Conservation (phyloP, 1,140 invertebrate species). For the Batillaria attramentaria region DNA sequence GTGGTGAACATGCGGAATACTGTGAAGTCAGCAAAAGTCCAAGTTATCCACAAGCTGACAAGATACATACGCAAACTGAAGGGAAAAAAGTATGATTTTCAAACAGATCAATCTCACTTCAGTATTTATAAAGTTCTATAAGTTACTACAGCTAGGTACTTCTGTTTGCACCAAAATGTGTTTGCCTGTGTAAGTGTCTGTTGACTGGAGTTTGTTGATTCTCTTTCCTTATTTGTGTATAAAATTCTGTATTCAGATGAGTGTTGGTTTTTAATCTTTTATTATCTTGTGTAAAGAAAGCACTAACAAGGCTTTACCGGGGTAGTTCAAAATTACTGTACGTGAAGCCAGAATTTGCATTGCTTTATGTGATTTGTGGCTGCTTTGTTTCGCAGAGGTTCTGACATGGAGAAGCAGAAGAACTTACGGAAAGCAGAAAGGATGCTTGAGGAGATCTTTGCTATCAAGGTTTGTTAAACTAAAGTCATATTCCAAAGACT, state of each 20-base stretch:
- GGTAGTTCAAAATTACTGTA: neutral
- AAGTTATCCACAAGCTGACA: slow-evolving; percentile 48
- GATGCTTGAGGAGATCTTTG: slow-evolving; percentile 49
- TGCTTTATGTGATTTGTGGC: neutral
- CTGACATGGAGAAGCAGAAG: slow-evolving; percentile 47
- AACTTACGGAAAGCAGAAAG: slow-evolving; percentile 50
- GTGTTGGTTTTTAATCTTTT: neutral
- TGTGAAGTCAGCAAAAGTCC: slow-evolving; percentile 45
- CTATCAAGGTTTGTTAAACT: slow-evolving; percentile 56
- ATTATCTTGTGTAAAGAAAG: neutral
- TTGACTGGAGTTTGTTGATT: neutral
- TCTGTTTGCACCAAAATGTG: neutral
- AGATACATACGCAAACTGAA: slow-evolving; percentile 35
- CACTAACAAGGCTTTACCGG: neutral
- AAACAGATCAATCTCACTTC: too few relatives aligned
- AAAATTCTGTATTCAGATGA: neutral
- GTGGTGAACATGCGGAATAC: slow-evolving; percentile 46
- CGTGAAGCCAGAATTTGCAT: neutral
- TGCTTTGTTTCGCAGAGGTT: slow-evolving; percentile 44
- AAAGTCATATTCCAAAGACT: slow-evolving; percentile 2
- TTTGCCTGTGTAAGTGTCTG: slow-evolving; percentile 1
- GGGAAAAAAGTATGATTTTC: slow-evolving; percentile 38
- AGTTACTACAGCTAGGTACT: neutral
- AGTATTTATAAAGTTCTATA: neutral
- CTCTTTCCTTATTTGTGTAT: neutral